These are phyloP conservation scores for Mythimna lalbum DNA, from an alignment of 2,888 invertebrate genomes.

Conservation along the genomic window DNA sequence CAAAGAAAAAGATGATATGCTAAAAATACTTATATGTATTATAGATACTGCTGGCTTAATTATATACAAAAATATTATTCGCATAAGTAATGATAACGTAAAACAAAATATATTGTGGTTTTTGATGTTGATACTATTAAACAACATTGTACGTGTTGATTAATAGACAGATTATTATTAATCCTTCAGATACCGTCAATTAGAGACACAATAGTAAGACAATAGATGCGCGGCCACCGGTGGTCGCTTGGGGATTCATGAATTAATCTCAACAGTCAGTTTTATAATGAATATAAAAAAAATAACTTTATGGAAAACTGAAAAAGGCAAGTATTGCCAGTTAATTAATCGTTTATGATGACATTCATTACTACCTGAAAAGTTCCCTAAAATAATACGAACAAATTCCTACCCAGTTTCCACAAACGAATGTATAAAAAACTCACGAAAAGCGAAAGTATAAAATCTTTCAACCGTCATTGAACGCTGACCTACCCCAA, in stretches of 20 bases:
- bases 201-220: too few relatives aligned
- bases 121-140: constrained; percentile 13
- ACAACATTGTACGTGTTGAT: constrained; percentile 13
- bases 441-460: background rate
- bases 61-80: background rate
- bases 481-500: constrained; percentile 11
- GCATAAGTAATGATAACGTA: background rate
- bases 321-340: background rate
- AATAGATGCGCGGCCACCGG: too few relatives aligned
- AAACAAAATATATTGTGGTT: background rate
- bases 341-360: background rate
- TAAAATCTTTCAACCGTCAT: background rate
- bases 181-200: too few relatives aligned
- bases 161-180: constrained; percentile 16
- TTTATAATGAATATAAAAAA: background rate
- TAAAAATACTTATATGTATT: too few relatives aligned
- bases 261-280: constrained; percentile 4
- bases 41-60: background rate
- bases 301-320: background rate
- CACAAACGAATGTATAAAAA: background rate
- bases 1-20: too few relatives aligned
- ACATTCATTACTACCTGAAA: background rate
- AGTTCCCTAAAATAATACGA: background rate
- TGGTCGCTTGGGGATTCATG: too few relatives aligned
- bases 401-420: background rate